Evolutionary conservation across 2,113 vertebrate genomes (phyloP).

Genomic region (Aspiorhynchus laticeps): DNA sequence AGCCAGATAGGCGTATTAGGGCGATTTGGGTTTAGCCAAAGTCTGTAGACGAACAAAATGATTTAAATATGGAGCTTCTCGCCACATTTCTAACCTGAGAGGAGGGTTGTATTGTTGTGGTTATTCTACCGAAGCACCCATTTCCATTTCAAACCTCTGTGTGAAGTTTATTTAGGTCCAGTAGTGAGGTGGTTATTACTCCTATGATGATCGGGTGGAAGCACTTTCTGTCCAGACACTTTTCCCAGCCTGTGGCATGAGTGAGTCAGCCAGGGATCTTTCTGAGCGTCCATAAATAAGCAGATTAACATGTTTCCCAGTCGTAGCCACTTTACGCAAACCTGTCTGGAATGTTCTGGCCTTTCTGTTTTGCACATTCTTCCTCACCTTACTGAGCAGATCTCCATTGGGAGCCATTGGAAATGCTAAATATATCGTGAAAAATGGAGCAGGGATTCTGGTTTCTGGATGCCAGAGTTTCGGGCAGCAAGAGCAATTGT

Average conservation of each 20-base stretch:
- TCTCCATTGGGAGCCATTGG: slow-evolving; percentile 24
- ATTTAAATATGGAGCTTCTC: slow-evolving; percentile 37
- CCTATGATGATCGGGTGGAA: slow-evolving; percentile 41
- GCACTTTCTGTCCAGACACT: slow-evolving; percentile 33
- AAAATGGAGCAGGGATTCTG: slow-evolving; percentile 19
- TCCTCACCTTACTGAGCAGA: not conserved
- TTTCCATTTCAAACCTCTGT: slow-evolving; percentile 46
- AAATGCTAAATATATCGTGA: slow-evolving; percentile 43
- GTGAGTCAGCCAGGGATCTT: slow-evolving; percentile 47
- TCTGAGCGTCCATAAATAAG: slow-evolving; percentile 47
- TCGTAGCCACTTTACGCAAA: slow-evolving; percentile 24
- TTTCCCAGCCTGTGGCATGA: slow-evolving; percentile 39
- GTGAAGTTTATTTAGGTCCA: slow-evolving; percentile 42
- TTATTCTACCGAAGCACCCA: slow-evolving; percentile 6
- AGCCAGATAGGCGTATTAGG: slow-evolving; percentile 37
- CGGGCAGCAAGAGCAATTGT: slow-evolving; percentile 37
- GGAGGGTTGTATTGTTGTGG: slow-evolving; percentile 10
- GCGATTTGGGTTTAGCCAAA: slow-evolving; percentile 22
- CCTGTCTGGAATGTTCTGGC: slow-evolving; percentile 33
- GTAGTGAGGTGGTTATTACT: slow-evolving; percentile 38
- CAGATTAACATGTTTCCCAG: slow-evolving; percentile 45
- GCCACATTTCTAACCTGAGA: slow-evolving; percentile 13
- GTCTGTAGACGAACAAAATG: slow-evolving; percentile 24
- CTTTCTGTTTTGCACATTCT: not conserved
- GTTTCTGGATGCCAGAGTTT: slow-evolving; percentile 31